Evolutionary conservation across 2,797 vertebrate genomes (phyloP).

Genomic region (Echeneis naucrates): DNA sequence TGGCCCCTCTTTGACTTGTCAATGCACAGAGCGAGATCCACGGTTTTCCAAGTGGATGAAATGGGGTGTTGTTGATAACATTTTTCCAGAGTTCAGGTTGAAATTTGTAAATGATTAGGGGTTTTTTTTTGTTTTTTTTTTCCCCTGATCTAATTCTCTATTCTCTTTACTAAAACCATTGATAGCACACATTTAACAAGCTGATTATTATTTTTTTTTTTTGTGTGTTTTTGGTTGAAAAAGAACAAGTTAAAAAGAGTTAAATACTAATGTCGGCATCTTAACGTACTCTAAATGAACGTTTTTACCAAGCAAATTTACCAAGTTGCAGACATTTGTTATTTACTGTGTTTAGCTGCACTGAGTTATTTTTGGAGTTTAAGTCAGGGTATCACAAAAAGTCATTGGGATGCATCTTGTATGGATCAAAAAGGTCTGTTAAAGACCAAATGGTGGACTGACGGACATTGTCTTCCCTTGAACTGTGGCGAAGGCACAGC

Average conservation of each 20-base stretch:
- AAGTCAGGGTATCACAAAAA: neutral
- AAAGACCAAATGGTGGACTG: neutral
- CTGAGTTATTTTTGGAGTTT: too few species aligned
- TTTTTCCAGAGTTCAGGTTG: neutral
- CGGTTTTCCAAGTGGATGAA: neutral
- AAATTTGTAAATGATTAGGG: neutral
- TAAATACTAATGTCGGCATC: too few species aligned
- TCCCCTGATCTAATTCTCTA: neutral
- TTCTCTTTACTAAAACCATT: neutral
- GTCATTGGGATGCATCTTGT: neutral
- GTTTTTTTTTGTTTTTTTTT: neutral
- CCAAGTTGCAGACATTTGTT: neutral
- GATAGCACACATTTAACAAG: neutral
- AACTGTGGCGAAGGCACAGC: neutral
- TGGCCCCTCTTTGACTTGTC: neutral
- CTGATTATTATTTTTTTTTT: too few species aligned
- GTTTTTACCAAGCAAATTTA: too few species aligned
- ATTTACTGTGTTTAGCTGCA: too few species aligned
- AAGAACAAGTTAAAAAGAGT: too few species aligned
- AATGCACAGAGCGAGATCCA: neutral
- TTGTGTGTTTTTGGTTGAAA: neutral
- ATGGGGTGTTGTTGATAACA: neutral
- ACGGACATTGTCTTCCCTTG: neutral
- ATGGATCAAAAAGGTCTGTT: neutral
- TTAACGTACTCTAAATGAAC: too few species aligned